These are phyloP conservation scores for Cephus rjabovi DNA, from an alignment of 2,888 invertebrate species.

Conservation along the genomic window DNA sequence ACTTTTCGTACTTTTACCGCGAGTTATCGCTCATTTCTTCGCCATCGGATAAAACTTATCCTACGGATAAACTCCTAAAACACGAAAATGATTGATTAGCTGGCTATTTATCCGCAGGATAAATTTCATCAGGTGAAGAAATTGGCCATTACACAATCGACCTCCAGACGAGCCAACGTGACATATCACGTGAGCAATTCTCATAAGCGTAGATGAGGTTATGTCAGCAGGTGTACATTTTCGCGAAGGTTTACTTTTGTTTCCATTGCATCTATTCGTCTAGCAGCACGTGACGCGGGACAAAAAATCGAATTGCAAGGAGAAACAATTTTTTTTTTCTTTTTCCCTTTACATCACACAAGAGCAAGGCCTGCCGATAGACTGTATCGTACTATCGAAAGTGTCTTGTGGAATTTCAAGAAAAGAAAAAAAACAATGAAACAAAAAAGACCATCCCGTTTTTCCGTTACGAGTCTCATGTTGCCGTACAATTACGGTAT, in stretches of 20 bases:
- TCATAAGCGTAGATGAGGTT: not conserved
- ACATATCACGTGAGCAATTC: not conserved
- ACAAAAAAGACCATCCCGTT: not conserved
- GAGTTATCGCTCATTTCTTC: too few relatives aligned
- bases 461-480: not conserved
- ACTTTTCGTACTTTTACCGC: too few relatives aligned
- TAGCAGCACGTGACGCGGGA: not conserved
- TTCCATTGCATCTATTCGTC: not conserved
- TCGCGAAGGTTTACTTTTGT: not conserved
- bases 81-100: too few relatives aligned
- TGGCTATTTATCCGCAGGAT: too few relatives aligned
- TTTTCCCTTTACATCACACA: not conserved
- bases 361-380: too few relatives aligned
- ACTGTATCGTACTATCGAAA: not conserved
- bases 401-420: slow-evolving; percentile 2
- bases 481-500: not conserved
- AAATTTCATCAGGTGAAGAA: too few relatives aligned
- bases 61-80: too few relatives aligned
- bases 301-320: not conserved
- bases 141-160: too few relatives aligned
- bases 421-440: not conserved
- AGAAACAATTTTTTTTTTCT: not conserved
- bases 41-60: too few relatives aligned
- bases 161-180: not conserved
- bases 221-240: not conserved